Evolutionary conservation across 2,113 vertebrate species (phyloP), one percentile per base, ranked within the genome.

Genomic region (Myiozetetes cayanensis): DNA sequence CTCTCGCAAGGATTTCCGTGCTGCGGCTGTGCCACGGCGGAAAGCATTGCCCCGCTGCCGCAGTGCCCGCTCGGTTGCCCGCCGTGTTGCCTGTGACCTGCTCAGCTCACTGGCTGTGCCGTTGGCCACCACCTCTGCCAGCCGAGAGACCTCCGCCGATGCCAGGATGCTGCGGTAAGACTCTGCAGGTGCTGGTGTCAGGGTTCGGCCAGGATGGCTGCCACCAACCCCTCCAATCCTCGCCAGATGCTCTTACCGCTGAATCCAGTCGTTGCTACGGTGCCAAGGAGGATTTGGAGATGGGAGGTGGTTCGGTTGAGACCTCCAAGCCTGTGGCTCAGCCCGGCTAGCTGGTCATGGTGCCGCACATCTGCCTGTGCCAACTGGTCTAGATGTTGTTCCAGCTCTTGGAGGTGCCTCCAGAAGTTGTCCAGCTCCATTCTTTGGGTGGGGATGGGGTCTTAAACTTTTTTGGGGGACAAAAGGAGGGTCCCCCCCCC

Each of bases 151-250:
- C 90, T 63, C 90, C 75, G 87, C 37, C 17, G 93, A 98, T 17
- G 84, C 97, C 92, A 97, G 93, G 56, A 99, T 97, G 70, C 98
- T 98, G 41, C 88, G 89, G 94, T 98, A 98, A 46, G 98, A 97
- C 87, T 98, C 99, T 99, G 97, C 6, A 0, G 70, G 53, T 33
- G 23, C n/a, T 1, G 5, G 61, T 6, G n/a, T 74, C 41, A 88
- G 63, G 23, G 35, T 43, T 30, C 1, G 27, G 31, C 46, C 10
- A 5, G 33, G 27, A 21, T 20, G 31, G 59, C 33, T 56, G 44
- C 53, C 72, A 37, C 59, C 9, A 8, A 84, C 61, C 37, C 31
- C 47, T 62, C 49, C 70, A 47, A 1, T 39, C 63, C 35, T 75
- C 0, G 1, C 23, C 2, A 1, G n/a, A 24, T 39, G 53, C 41